Evolutionary conservation across 2,888 invertebrate species (phyloP), one percentile per base, ranked within the genome.

Genomic region (Pandemis corylana): DNA sequence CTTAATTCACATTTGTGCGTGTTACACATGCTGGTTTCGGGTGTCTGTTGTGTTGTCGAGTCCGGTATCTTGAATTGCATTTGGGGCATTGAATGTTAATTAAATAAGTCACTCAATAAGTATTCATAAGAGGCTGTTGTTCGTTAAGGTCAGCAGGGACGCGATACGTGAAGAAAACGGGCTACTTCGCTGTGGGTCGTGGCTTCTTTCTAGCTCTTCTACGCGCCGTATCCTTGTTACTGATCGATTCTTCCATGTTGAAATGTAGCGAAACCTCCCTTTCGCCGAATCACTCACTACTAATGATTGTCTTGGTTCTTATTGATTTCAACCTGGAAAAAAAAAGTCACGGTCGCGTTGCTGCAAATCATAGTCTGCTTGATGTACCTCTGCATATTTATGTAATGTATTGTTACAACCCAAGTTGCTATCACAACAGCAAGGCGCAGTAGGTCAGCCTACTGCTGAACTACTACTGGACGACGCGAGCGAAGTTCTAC

Each of bases 41-140:
- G 70, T 75, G n/a, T 53, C 10, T 75, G 75, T 75, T 67, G 75
- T 75, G 75, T 51, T 65, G 75, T 75, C 59, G 20, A 66, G 46
- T 61, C 36, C 64, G 63, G 53, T 46, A 53, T 72, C 12, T 10
- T 51, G 41, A 28, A 42, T 53, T 36, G 61, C 53, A 15, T 44
- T 42, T 46, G 42, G 68, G 49, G 28, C 42, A 42, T 59, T 68
- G 9, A 59, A 20, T 68, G 69, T 68, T 36, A 15, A 53, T 41
- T 15, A 53, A 36, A n/a, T 41, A 28, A 12, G 53, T 68, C 7
- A 28, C 6, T 10, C 10, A 20, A 66, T 7, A 13, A 42, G 51
- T 51, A 51, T 36, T 36, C 28, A 36, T n/a, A 51, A n/a, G 12
- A n/a, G n/a, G 51, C n/a, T 51, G n/a, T 12, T 36, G 28, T 46